These are phyloP conservation scores for Mactromeris polynyma DNA, from an alignment of 2,888 invertebrate genomes.

Conservation along the genomic window DNA sequence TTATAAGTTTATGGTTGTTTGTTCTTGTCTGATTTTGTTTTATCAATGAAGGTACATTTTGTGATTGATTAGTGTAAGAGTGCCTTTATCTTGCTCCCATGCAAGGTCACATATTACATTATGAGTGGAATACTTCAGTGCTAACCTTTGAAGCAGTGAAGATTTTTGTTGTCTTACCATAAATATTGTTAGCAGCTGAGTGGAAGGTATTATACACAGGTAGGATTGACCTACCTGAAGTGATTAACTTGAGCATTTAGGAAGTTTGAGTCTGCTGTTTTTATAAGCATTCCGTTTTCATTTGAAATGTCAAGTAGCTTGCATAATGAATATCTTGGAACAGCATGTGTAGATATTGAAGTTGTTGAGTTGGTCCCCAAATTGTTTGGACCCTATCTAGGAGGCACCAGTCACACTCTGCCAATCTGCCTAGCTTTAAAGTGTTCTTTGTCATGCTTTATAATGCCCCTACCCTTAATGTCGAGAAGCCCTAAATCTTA, in stretches of 20 bases:
- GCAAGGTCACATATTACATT: slow-evolving; percentile 15
- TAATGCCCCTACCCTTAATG: no score
- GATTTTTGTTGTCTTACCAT: slow-evolving; percentile 31
- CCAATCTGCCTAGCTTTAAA: no score
- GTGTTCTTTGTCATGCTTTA: no score
- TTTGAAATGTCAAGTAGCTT: no score
- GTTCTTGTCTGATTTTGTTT: not conserved
- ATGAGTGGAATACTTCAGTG: slow-evolving; percentile 19
- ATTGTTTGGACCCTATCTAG: no score
- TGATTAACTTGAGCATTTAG: not conserved
- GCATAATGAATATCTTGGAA: no score
- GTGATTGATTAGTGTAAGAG: not conserved
- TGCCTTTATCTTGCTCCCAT: not conserved
- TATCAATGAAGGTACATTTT: not conserved
- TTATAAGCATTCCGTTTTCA: no score
- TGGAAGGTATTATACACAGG: slow-evolving; percentile 29
- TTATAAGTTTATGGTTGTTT: not conserved
- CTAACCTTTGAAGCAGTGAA: slow-evolving; percentile 19
- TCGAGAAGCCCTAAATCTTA: no score
- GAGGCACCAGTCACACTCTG: no score
- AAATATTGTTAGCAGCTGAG: slow-evolving; percentile 32
- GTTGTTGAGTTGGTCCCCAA: no score
- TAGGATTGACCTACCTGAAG: slow-evolving; percentile 15
- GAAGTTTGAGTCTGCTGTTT: not conserved
- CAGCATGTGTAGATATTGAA: no score